Evolutionary conservation across 2,113 vertebrate species (phyloP), one percentile per base, ranked within the genome.

Genomic region (Odobenus rosmarus): DNA sequence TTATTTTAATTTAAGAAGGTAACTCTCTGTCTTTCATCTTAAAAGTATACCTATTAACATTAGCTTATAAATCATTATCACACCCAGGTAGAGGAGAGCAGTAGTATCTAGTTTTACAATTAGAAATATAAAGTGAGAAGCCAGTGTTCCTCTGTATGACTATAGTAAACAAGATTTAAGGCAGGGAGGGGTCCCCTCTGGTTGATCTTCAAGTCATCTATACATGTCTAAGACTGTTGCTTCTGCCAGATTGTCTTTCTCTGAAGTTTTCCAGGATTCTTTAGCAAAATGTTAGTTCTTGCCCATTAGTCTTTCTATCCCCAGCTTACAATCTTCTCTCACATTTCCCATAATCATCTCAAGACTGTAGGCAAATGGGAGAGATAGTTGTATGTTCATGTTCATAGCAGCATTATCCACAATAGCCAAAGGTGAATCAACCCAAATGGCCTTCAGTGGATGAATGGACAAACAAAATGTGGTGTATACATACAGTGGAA

Each of bases 1-100:
- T 96, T 95, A 76, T 96, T 97, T 93, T 95, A 97, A 92, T 79
- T 87, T 84, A 86, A 88, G 69, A 61, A 94, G 46, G 80, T 97
- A 92, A 88, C 24, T 62, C 4, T 85, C 55, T 95, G 49, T 90
- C 92, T 97, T 97, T 97, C 69, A 95, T 97, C 96, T 97, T 97
- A 46, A 96, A 87, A 95, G n/a, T 77, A 39, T 19, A 88, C 51
- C 42, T 97, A 90, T 74, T 86, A 97, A 90, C 13, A 81, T 71
- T 92, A 84, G 57, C 76, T 88, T 97, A 64, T 96, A 96, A 97
- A 81, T 95, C 61, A 87, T 87, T 90, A 87, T 90, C 72, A 94
- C 24, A 74, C 57, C 71, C 42, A 88, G 24, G 23, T 71, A 71
- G 23, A 33, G n/a, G 77, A 87, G 79, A 59, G 89, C 87, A 71